These are phyloP conservation scores for Lutjanus erythropterus DNA, from an alignment of 2,113 vertebrate species.

Conservation along the genomic window DNA sequence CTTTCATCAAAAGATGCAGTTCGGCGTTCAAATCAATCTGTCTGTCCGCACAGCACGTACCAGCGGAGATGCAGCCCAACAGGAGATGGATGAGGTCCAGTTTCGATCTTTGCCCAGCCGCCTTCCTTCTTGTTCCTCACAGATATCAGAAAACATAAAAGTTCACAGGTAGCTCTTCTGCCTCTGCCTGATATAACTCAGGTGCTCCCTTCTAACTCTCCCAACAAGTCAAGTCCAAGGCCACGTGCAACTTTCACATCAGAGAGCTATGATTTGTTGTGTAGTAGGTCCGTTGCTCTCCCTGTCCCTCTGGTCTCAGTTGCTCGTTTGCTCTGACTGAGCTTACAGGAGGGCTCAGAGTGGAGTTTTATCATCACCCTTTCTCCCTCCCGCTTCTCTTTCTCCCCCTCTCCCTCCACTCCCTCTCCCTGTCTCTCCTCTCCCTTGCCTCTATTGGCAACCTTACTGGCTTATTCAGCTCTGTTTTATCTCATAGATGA, in stretches of 20 bases:
- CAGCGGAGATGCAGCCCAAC: slow-evolving; percentile 43
- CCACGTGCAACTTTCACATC: slow-evolving; percentile 51
- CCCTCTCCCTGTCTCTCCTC: slow-evolving; percentile 33
- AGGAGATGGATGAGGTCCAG: slow-evolving; percentile 65
- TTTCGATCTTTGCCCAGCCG: slow-evolving; percentile 59
- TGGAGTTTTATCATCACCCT: slow-evolving; percentile 85
- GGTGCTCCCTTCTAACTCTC: slow-evolving; percentile 43
- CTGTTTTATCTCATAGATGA: slow-evolving; percentile 85
- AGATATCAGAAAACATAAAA: slow-evolving; percentile 14
- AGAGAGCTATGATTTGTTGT: slow-evolving; percentile 59
- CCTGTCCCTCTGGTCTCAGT: slow-evolving; percentile 67
- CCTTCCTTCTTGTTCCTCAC: slow-evolving; percentile 46
- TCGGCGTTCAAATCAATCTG: slow-evolving; percentile 43
- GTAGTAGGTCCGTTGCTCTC: slow-evolving; percentile 55
- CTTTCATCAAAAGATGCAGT: slow-evolving; percentile 57
- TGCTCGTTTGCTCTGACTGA: slow-evolving; percentile 76
- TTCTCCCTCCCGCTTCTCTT: slow-evolving; percentile 64
- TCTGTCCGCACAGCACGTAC: slow-evolving; percentile 39
- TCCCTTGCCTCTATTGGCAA: slow-evolving; percentile 77
- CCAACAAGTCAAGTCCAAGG: slow-evolving; percentile 57
- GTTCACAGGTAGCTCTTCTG: slow-evolving; percentile 39
- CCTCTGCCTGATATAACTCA: slow-evolving; percentile 41
- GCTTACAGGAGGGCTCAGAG: slow-evolving; percentile 79
- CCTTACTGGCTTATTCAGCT: slow-evolving; percentile 75
- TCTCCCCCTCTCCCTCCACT: slow-evolving; percentile 40